These are phyloP conservation scores for Phyto melanocephala DNA, from an alignment of 2,888 invertebrate species.

Conservation along the genomic window DNA sequence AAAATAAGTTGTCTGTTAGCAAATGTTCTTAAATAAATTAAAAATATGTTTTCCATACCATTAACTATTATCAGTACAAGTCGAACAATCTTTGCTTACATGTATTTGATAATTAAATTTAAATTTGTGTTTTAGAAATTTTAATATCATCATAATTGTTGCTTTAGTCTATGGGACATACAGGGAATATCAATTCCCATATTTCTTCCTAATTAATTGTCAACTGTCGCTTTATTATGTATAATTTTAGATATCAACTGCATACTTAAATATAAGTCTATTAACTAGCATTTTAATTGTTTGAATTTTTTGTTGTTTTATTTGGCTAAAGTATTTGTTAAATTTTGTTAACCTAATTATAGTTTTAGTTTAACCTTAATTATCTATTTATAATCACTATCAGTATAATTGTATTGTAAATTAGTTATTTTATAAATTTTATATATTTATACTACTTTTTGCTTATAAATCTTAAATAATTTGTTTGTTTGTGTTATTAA, in stretches of 20 bases:
- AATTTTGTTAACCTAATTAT: slow-evolving; percentile 4
- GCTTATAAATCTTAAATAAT: slow-evolving; percentile 30
- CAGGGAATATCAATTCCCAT: neutral
- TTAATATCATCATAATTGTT: too few relatives aligned
- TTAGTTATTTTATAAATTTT: slow-evolving; percentile 20
- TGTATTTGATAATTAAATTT: slow-evolving; percentile 7
- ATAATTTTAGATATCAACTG: neutral
- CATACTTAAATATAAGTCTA: slow-evolving; percentile 1
- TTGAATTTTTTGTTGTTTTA: neutral
- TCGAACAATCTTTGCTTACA: neutral
- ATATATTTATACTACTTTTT: slow-evolving; percentile 42
- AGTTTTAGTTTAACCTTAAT: neutral
- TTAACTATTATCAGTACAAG: neutral
- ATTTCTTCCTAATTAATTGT: slow-evolving; percentile 54
- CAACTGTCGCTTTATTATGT: slow-evolving; percentile 53
- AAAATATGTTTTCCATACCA: neutral
- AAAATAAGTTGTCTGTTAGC: neutral
- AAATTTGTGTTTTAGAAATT: too few relatives aligned
- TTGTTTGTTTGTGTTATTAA: slow-evolving; percentile 30
- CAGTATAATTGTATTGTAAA: neutral
- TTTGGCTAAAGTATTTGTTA: slow-evolving; percentile 5
- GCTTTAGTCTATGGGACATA: too few relatives aligned
- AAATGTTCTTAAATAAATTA: neutral
- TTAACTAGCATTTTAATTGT: neutral
- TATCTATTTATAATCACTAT: slow-evolving; percentile 1